Percentiles rank a stretch among this genome's conserved stretches.
These are phyloP conservation scores for Cecidostiba fungosa DNA, from an alignment of 2,888 invertebrate genomes.

Conservation along the genomic window DNA sequence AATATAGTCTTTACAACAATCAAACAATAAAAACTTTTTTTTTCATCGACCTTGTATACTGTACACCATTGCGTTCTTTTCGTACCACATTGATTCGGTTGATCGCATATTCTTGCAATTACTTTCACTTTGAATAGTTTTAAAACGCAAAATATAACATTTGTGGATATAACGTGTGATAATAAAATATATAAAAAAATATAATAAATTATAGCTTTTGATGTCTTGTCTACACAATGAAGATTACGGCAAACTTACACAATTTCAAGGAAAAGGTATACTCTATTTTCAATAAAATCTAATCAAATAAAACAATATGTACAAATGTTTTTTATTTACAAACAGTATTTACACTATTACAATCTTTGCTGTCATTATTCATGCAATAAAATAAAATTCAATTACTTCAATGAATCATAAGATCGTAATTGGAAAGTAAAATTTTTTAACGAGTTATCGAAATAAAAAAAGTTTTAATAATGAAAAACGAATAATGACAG, in stretches of 20 bases:
- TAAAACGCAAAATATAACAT: background rate
- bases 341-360: conserved; percentile 61
- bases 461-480: background rate
- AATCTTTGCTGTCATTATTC: background rate
- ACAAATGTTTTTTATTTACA: conserved; percentile 56
- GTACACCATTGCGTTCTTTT: background rate
- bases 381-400: background rate
- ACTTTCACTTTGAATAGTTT: background rate
- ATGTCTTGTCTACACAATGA: background rate
- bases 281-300: conserved; percentile 53
- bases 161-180: background rate
- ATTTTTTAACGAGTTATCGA: background rate
- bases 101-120: background rate
- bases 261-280: conserved; percentile 31
- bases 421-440: background rate
- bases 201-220: conserved; percentile 2
- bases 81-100: conserved; percentile 47
- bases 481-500: background rate
- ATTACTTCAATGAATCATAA: background rate
- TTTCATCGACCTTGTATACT: conserved; percentile 5
- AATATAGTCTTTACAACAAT: conserved; percentile 29
- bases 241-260: background rate
- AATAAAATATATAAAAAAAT: conserved; percentile 1
- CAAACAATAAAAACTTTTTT: conserved; percentile 24
- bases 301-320: conserved; percentile 49